These are phyloP conservation scores for Pollenia griseotomentosa DNA, from an alignment of 2,888 invertebrate species.

Conservation along the genomic window DNA sequence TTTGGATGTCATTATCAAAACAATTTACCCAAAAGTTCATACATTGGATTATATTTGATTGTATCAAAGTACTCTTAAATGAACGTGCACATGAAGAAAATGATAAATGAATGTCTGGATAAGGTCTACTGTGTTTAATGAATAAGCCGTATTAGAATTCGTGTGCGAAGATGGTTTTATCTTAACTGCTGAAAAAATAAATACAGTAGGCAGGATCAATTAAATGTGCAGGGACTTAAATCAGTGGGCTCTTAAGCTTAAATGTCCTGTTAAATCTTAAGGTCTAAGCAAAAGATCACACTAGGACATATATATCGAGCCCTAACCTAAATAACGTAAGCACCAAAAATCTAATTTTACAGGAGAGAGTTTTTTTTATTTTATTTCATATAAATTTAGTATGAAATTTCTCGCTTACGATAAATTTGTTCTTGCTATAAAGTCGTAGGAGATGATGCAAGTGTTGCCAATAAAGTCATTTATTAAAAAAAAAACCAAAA, in stretches of 20 bases:
- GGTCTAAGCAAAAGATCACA: no score
- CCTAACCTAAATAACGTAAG: no score
- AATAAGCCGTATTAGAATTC: constrained; percentile 8
- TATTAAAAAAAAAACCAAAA: no score
- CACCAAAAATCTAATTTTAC: no score
- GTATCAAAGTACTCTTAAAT: neutral
- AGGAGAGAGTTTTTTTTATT: no score
- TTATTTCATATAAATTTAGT: no score
- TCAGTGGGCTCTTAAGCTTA: neutral
- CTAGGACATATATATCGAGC: no score
- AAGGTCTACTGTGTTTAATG: constrained; percentile 2
- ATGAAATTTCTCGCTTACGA: no score
- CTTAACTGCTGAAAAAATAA: neutral
- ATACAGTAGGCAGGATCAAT: constrained; percentile 6
- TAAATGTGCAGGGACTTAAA: neutral
- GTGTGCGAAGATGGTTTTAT: neutral
- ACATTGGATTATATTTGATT: neutral
- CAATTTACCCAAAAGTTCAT: constrained; percentile 10
- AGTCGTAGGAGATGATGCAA: no score
- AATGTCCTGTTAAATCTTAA: no score
- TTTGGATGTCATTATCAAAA: constrained; percentile 40
- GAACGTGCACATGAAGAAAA: constrained; percentile 3
- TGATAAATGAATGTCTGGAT: constrained; percentile 40
- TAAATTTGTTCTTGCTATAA: no score
- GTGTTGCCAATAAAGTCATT: no score